Conservation (phyloP, 1,140 invertebrate species). For the Saccostrea glomerata region DNA sequence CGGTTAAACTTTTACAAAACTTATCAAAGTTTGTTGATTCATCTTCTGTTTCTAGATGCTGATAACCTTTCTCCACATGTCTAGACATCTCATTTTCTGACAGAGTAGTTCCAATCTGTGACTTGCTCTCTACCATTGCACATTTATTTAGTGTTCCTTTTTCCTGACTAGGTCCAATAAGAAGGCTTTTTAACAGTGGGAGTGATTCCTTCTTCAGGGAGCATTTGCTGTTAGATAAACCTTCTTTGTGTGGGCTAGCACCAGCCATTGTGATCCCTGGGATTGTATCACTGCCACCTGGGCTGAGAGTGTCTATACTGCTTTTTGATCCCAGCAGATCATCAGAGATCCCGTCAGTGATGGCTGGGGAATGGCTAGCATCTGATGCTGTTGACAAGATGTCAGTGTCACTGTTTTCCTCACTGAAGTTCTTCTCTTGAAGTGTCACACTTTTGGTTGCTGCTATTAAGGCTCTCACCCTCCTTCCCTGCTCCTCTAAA, state of each 20-base stretch:
- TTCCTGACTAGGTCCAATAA: not conserved
- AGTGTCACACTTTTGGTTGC: constrained; percentile 41
- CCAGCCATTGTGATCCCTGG: not conserved
- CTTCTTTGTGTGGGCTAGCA: not conserved
- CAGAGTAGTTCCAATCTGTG: not conserved
- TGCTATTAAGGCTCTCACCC: constrained; percentile 35
- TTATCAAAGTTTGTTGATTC: not conserved
- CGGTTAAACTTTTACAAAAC: not conserved
- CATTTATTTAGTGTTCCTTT: not conserved
- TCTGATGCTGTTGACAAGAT: too few species aligned
- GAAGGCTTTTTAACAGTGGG: constrained; percentile 30
- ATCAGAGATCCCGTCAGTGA: too few species aligned
- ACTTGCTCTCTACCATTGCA: not conserved
- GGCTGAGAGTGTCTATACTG: not conserved
- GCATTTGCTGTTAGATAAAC: not conserved
- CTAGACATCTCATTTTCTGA: not conserved
- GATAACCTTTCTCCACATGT: not conserved
- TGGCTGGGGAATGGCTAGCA: not conserved
- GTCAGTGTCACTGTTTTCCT: not conserved
- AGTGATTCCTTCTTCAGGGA: not conserved
- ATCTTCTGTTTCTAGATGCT: not conserved
- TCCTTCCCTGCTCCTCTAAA: constrained; percentile 38
- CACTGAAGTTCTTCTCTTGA: not conserved
- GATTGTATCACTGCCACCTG: not conserved
- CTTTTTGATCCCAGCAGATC: too few species aligned